A percentile compares a stretch with the other conserved stretches of the same genome.
These are phyloP conservation scores for Thumatha senex DNA, from an alignment of 2,888 invertebrate species.

Conservation along the genomic window DNA sequence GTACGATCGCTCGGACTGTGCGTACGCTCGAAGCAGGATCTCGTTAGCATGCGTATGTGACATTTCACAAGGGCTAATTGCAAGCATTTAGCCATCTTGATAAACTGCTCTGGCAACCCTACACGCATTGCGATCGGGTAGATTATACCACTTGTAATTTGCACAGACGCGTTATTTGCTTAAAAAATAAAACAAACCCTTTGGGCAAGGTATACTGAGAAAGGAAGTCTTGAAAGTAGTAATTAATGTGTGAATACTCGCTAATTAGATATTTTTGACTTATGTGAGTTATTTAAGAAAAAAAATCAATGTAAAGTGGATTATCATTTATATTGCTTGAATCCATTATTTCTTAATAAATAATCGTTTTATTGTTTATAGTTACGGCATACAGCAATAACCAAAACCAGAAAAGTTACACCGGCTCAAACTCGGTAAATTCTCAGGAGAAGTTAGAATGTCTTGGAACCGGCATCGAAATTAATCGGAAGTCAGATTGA, in stretches of 20 bases:
- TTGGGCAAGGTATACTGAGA: constrained; percentile 2
- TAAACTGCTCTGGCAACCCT: constrained; percentile 67
- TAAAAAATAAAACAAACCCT: constrained; percentile 8
- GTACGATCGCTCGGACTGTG: constrained; percentile 25
- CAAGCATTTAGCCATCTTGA: constrained; percentile 80
- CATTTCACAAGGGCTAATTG: constrained; percentile 82
- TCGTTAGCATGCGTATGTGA: constrained; percentile 81
- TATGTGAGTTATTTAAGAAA: neutral
- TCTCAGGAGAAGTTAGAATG: no score
- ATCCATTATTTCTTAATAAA: no score
- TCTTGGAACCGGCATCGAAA: no score
- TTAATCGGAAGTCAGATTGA: no score
- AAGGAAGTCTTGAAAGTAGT: constrained; percentile 10
- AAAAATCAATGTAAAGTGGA: neutral
- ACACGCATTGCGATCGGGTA: constrained; percentile 54
- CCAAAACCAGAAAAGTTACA: no score
- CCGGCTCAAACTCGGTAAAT: no score
- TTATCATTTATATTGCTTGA: no score
- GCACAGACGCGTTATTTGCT: constrained; percentile 44
- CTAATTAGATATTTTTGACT: neutral
- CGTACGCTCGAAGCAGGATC: constrained; percentile 63
- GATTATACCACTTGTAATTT: constrained; percentile 39
- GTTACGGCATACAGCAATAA: no score
- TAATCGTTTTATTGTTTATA: no score
- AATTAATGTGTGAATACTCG: constrained; percentile 3